Evolutionary conservation across 1,140 invertebrate species (phyloP).

Genomic region (Ladona fulva): DNA sequence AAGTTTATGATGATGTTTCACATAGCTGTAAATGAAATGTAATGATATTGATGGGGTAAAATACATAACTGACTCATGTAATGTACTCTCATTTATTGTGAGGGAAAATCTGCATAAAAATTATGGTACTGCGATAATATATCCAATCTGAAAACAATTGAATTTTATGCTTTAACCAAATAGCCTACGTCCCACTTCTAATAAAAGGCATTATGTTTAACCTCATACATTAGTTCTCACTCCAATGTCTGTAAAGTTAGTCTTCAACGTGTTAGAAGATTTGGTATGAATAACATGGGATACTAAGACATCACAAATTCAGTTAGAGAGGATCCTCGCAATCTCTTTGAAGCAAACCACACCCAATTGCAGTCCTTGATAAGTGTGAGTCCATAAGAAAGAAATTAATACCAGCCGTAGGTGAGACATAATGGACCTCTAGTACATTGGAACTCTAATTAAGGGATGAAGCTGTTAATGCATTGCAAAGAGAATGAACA

Average conservation of each 20-base stretch:
- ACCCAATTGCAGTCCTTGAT: not conserved
- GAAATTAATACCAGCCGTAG: conserved; percentile 5
- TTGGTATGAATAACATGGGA: not conserved
- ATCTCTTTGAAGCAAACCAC: conserved; percentile 9
- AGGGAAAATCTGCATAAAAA: too few relatives aligned
- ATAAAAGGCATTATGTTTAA: too few relatives aligned
- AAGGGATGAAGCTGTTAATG: conserved; percentile 9
- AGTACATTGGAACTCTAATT: not conserved
- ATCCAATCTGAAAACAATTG: too few relatives aligned
- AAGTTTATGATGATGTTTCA: too few relatives aligned
- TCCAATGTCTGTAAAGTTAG: not conserved
- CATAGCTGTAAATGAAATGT: too few relatives aligned
- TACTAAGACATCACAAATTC: not conserved
- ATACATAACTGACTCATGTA: too few relatives aligned
- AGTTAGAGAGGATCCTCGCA: conserved; percentile 5
- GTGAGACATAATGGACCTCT: not conserved
- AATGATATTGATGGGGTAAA: too few relatives aligned
- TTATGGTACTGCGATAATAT: too few relatives aligned
- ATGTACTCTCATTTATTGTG: too few relatives aligned
- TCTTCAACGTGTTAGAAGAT: not conserved
- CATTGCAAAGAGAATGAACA: not conserved
- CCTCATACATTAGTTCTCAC: too few relatives aligned
- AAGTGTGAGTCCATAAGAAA: not conserved
- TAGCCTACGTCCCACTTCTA: too few relatives aligned
- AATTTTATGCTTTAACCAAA: too few relatives aligned